phyloP scores from a whole-genome alignment of 2,113 vertebrate species.

The Puma concolor region DNA sequence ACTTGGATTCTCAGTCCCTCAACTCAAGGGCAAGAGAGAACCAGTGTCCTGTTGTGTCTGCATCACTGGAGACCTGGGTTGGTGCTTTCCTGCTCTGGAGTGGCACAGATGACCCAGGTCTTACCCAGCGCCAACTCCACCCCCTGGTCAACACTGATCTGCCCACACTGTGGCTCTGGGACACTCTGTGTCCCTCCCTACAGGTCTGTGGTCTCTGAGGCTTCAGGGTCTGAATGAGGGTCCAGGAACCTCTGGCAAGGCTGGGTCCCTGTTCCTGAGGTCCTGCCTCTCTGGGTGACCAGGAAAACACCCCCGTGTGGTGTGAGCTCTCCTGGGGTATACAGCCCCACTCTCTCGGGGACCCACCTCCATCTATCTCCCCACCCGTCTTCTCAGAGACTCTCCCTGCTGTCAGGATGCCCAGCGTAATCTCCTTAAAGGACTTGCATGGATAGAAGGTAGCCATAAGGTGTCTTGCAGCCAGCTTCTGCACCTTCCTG shows the following conservation, averaged over 20 bases:
- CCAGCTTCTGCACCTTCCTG: background rate
- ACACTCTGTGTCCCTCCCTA: background rate
- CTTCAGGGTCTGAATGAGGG: background rate
- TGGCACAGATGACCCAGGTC: rapidly evolving
- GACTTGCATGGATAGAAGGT: no score
- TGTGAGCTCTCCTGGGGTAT: background rate
- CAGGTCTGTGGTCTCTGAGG: background rate
- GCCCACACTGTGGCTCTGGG: rapidly evolving
- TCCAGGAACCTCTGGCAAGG: background rate
- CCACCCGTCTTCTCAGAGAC: background rate
- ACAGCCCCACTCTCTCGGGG: background rate
- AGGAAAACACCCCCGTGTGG: background rate
- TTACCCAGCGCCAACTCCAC: rapidly evolving
- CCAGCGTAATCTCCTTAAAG: background rate
- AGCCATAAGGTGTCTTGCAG: background rate
- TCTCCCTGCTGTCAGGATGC: background rate
- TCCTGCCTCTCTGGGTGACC: background rate
- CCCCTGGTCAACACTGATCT: background rate
- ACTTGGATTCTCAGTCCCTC: background rate
- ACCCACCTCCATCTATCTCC: background rate
- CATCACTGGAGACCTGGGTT: no score
- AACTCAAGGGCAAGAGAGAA: background rate
- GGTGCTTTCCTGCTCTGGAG: background rate
- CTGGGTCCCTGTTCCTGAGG: background rate
- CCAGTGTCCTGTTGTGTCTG: rapidly evolving